Conservation (phyloP, 2,113 vertebrate genomes). For the Pluvianellus socialis region DNA sequence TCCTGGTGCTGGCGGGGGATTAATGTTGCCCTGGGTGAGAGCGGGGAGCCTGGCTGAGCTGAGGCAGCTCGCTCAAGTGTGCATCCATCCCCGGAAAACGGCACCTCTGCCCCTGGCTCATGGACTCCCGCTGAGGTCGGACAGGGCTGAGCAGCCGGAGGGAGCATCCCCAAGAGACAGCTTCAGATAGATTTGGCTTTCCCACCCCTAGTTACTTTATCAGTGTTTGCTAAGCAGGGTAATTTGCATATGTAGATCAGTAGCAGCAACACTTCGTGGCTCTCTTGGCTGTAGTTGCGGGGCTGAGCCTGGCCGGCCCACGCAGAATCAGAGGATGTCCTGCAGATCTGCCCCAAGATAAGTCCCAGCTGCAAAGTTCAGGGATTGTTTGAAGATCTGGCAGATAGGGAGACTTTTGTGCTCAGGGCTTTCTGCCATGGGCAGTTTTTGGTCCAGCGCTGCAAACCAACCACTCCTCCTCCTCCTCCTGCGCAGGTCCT, state of each 20-base stretch:
- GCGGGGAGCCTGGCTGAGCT: not conserved
- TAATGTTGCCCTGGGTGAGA: not conserved
- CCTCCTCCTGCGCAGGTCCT: not conserved
- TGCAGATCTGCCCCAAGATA: not conserved
- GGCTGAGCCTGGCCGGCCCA: not conserved
- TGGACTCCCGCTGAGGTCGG: not conserved
- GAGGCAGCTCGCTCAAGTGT: not conserved
- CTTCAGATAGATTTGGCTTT: not conserved
- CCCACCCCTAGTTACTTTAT: not conserved
- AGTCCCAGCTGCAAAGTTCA: not conserved
- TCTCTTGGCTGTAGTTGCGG: not conserved
- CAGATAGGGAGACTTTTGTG: not conserved
- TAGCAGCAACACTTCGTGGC: not conserved
- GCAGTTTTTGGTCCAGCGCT: rapidly evolving
- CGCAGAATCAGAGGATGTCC: not conserved
- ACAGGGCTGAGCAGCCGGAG: not conserved
- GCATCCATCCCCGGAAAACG: not conserved
- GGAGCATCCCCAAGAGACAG: not conserved
- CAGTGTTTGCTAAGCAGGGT: not conserved
- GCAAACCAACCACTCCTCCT: not conserved
- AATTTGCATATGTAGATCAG: not conserved
- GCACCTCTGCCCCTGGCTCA: rapidly evolving
- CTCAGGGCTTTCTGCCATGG: not conserved
- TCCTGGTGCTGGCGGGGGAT: not conserved
- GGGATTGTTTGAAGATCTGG: constrained; percentile 11